Evolutionary conservation across 2,888 invertebrate species (phyloP), one percentile per base, ranked within the genome.

Genomic region (Agrochola lychnidis): DNA sequence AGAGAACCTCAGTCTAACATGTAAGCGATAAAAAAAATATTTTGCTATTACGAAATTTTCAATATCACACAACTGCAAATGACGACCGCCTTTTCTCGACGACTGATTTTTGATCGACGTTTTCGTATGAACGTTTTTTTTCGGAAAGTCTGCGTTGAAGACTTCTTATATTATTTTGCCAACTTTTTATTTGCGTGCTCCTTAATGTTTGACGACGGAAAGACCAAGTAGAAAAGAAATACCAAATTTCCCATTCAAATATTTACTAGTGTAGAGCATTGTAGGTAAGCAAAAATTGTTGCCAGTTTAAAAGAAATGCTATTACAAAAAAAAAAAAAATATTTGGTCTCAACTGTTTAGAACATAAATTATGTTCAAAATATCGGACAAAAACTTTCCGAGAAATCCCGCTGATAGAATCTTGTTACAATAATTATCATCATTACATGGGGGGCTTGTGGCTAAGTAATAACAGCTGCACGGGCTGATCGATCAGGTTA

Each of bases 31-130:
- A 40, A 30, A 51, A 30, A 2, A 0, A 51, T 67, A 19, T 57
- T 40, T 36, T n/a, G 6, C 40, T 40, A 19, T n/a, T 0, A 68
- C 6, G 1, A 6, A 40, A 19, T n/a, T 40, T n/a, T 56, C 19
- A 40, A 68, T 42, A 51, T 67, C 48, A 22, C 30, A 51, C 22
- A 30, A 16, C n/a, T 72, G 42, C 42, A 56, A 72, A 45, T 56
- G 10, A 45, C n/a, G 30, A 36, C 30, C 30, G n/a, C 45, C 4
- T 7, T 45, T 73, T 57, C 4, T 14, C 16, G 7, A 0, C 12
- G 16, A 22, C 22, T 30, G 48, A 9, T 22, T 30, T 51, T 51
- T 9, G 2, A 22, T 51, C 30, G 30, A 9, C 5, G 1, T 51
- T 51, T 6, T 67, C 22, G 22, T 30, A 9, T 22, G 3, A 36